phyloP scores from a whole-genome alignment of 2,113 vertebrate species.

The Bos javanicus region DNA sequence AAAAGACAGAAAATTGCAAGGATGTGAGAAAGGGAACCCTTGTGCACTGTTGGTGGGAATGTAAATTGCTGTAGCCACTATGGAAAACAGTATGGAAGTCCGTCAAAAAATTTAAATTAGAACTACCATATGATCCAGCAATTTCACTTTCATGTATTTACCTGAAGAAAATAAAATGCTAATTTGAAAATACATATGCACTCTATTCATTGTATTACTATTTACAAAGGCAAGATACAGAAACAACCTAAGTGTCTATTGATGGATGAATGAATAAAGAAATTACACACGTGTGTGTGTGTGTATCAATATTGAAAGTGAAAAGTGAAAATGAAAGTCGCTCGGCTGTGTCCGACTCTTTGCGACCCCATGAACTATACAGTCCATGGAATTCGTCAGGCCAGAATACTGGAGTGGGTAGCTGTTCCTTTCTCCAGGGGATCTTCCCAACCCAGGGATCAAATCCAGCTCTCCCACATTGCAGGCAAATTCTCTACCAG shows the following conservation, averaged over 20 bases:
- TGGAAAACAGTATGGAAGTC: neutral
- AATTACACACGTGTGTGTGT: neutral
- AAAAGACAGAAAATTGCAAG: neutral
- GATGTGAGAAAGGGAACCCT: neutral
- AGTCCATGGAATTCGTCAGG: neutral
- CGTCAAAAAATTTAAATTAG: neutral
- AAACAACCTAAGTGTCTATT: neutral
- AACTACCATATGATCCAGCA: neutral
- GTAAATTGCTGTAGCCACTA: neutral
- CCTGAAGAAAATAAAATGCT: neutral
- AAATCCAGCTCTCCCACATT: neutral
- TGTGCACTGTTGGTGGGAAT: neutral
- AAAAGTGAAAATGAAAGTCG: neutral
- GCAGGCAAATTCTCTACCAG: neutral
- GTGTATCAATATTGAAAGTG: neutral
- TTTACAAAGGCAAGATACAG: neutral
- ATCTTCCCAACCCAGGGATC: neutral
- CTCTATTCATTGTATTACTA: neutral
- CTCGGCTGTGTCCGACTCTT: neutral
- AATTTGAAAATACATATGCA: neutral
- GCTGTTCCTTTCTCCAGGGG: neutral
- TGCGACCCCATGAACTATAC: neutral
- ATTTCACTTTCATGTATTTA: neutral
- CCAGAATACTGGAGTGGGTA: neutral
- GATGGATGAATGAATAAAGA: neutral